phyloP scores from a whole-genome alignment of 2,113 vertebrate species.

The Bagarius yarrelli region DNA sequence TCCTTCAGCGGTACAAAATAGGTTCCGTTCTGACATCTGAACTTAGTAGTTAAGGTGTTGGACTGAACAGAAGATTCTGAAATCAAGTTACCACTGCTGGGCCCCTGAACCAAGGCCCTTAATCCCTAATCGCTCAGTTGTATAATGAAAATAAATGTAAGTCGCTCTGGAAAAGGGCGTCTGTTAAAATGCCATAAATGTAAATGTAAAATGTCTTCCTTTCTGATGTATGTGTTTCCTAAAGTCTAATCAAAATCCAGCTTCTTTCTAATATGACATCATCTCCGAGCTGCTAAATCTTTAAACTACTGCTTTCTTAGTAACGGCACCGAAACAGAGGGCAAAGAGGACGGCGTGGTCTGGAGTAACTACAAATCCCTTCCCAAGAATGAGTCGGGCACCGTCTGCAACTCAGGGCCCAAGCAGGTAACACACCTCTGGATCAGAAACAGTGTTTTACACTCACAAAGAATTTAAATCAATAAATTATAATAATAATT shows the following conservation, averaged over 20 bases:
- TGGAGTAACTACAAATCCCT: constrained; percentile 81
- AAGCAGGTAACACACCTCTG: constrained; percentile 66
- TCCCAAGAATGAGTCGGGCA: constrained; percentile 64
- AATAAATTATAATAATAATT: background rate
- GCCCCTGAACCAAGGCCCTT: no score
- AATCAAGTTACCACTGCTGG: no score
- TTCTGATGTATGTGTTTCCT: background rate
- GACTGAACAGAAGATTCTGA: no score
- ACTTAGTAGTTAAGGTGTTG: no score
- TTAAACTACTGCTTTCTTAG: constrained; percentile 59
- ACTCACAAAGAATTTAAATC: no score
- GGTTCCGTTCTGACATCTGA: background rate
- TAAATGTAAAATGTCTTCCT: background rate
- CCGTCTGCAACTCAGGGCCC: constrained; percentile 61
- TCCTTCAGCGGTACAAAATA: background rate
- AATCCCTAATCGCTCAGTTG: no score
- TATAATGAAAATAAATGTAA: no score
- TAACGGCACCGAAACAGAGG: constrained; percentile 69
- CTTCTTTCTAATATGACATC: background rate
- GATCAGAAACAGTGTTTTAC: background rate
- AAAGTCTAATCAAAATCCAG: background rate
- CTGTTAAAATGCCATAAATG: no score
- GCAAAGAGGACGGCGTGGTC: constrained; percentile 69
- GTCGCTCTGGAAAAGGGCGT: no score
- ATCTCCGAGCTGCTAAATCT: constrained; percentile 15